Evolutionary conservation across 2,797 vertebrate genomes (phyloP).

Genomic region (Zenarchopterus dispar): DNA sequence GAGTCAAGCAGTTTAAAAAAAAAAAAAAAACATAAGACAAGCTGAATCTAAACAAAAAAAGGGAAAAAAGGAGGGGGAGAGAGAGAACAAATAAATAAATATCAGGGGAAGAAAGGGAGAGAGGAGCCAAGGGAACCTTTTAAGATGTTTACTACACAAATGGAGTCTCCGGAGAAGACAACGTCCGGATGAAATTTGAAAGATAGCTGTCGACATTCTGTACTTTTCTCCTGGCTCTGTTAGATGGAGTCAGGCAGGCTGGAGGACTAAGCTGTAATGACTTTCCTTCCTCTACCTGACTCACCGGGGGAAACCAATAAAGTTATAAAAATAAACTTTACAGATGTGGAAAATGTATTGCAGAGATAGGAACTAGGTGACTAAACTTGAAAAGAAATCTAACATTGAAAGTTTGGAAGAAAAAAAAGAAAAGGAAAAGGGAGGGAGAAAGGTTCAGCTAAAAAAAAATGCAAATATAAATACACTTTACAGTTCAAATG

Average conservation of each 20-base stretch:
- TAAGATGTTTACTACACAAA: slow-evolving; percentile 82
- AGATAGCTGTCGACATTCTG: slow-evolving; percentile 77
- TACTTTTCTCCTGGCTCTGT: slow-evolving; percentile 68
- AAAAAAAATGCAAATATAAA: slow-evolving; percentile 53
- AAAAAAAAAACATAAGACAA: slow-evolving; percentile 56
- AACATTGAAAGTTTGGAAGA: slow-evolving; percentile 35
- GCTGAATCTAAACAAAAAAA: slow-evolving; percentile 50
- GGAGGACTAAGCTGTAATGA: slow-evolving; percentile 79
- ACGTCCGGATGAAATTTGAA: slow-evolving; percentile 74
- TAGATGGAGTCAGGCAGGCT: slow-evolving; percentile 62
- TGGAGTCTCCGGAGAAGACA: slow-evolving; percentile 72
- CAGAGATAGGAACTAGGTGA: slow-evolving; percentile 73
- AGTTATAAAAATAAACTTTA: slow-evolving; percentile 76
- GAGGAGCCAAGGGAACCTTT: slow-evolving; percentile 74
- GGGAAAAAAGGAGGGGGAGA: slow-evolving; percentile 8
- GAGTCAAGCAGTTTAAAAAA: slow-evolving; percentile 82
- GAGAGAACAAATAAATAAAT: slow-evolving; percentile 65
- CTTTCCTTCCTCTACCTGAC: slow-evolving; percentile 77
- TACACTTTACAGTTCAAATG: slow-evolving; percentile 36
- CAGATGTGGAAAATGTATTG: slow-evolving; percentile 74
- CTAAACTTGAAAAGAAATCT: slow-evolving; percentile 61
- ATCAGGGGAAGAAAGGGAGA: slow-evolving; percentile 68
- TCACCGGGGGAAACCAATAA: slow-evolving; percentile 72
- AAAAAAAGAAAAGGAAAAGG: background rate
- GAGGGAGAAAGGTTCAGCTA: background rate